Base-by-base conservation (phyloP, 1,140 invertebrate species). In the Centruroides sculpturatus region DNA sequence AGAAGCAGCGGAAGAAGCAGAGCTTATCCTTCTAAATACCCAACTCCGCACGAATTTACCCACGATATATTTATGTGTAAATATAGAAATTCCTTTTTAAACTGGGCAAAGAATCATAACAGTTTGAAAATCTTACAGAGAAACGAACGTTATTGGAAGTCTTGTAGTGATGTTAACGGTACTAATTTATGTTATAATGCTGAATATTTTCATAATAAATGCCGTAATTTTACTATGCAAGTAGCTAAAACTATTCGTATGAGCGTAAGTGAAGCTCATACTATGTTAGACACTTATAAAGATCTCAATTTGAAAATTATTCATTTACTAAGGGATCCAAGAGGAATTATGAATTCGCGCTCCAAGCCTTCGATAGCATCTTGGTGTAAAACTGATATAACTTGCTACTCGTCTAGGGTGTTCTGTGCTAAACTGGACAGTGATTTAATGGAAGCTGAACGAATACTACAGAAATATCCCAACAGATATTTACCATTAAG, bases 321-420 rank as follows among this genome's bases (percentile, higher is more conserved):
- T 12, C 66, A 62, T 59, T 58, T 67, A 34, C 60, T 67, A n/a
- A 56, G 66, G 47, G 66, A 67, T 55, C 66, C 66, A 5, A 55
- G 66, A 60, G 66, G 61, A 47, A 66, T 62, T 4, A 67, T 67
- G 66, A 64, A 62, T 52, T 67, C 66, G 23, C 51, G 66, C 3
- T 36, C 60, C 36, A 56, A 62, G 10, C 59, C 62, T 60, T 60
- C 54, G 11, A 60, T 67, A 49, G 66, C 66, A 23, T 54, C 59
- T 3, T 60, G 58, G 66, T 65, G 59, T 49, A 52, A 57, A 12
- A 60, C 64, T 56, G 59, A 66, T 23, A 60, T 62, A 49, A 49
- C 57, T 13, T 63, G 58, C n/a, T 64, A 55, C 47, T 61, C 62
- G 6, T 35, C 60, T 46, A 36, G 62, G 46, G 56, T 57, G 35